Base-by-base conservation (phyloP, 2,113 vertebrate genomes). In the Capricornis sumatraensis region DNA sequence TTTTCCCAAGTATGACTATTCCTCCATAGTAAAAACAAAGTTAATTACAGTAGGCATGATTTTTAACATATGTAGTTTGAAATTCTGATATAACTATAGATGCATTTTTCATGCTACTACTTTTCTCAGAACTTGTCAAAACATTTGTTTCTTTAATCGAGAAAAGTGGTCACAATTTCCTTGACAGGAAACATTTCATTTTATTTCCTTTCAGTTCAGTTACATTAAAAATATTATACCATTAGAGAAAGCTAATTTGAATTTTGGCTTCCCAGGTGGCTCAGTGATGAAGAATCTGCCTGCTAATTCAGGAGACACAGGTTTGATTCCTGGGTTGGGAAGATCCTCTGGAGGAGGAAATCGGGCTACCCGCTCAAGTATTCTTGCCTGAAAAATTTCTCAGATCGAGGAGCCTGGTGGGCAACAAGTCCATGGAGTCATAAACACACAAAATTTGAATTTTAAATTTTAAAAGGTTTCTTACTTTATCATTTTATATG, bases 391-490 rank as follows among this genome's bases (percentile, higher is more conserved):
- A 27, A 76, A 76, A 76, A 25, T 3, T 43, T 40, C 36, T 43
- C 1, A 25, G 71, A 76, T 43, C 6, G 12, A 43, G 71, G 1
- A 76, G 40, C 71, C 40, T 76, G 36, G 40, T 27, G 23, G 71
- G 71, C 40, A 27, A 43, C 3, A 76, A 43, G 23, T 43, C 71
- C 23, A 15, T 27, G 23, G 23, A 43, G 71, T 76, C 12, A 43
- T 6, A 76, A 76, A 76, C 71, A 76, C 71, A 40, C 36, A 43
- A 25, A 74, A 91, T 64, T 4, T 87, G 14, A 78, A 84, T 90
- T 94, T 81, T 52, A 92, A 60, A 12, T 85, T 57, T 85, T 91
- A 76, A 96, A 95, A 97, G 71, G 12, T 79, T 67, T 93, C 62
- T 60, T 85, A 76, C 43, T 76, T 47, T 28, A 91, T 40, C 28